phyloP scores from a whole-genome alignment of 1,140 invertebrate genomes.

The Nasonia giraulti region DNA sequence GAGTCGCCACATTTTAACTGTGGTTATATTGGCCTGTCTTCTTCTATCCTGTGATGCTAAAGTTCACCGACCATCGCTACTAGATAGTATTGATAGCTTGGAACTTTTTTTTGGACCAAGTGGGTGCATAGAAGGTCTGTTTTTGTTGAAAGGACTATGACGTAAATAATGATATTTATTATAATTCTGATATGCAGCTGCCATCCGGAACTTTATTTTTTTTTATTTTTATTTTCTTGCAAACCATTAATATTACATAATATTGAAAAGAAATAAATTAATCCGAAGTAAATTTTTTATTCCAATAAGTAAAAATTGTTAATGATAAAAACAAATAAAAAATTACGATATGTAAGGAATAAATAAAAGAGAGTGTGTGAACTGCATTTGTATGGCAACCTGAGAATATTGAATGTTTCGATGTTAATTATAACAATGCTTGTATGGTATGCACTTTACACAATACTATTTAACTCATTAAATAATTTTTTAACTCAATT shows the following conservation, averaged over 20 bases:
- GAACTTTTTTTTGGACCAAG: conserved; percentile 64
- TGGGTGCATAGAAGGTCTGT: conserved; percentile 67
- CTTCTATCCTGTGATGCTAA: conserved; percentile 57
- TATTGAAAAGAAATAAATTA: not conserved
- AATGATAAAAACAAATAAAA: not conserved
- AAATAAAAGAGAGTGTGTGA: not conserved
- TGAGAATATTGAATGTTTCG: not conserved
- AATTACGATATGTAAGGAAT: not conserved
- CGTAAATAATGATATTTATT: conserved; percentile 29
- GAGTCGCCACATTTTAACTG: conserved; percentile 53
- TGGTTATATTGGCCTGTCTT: conserved; percentile 55
- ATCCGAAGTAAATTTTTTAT: not conserved
- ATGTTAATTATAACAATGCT: not conserved
- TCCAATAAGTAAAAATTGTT: not conserved
- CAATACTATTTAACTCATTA: conserved; percentile 21
- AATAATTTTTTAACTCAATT: conserved; percentile 8
- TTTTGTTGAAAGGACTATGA: conserved; percentile 56
- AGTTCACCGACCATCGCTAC: conserved; percentile 55
- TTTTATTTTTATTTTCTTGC: not conserved
- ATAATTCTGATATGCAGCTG: not conserved
- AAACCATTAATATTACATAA: not conserved
- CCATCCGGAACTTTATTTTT: not conserved
- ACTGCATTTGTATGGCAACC: not conserved
- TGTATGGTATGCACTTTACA: not conserved
- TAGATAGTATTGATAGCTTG: conserved; percentile 57